Base-by-base conservation (phyloP, 2,888 invertebrate genomes). In the Eupeodes luniger region DNA sequence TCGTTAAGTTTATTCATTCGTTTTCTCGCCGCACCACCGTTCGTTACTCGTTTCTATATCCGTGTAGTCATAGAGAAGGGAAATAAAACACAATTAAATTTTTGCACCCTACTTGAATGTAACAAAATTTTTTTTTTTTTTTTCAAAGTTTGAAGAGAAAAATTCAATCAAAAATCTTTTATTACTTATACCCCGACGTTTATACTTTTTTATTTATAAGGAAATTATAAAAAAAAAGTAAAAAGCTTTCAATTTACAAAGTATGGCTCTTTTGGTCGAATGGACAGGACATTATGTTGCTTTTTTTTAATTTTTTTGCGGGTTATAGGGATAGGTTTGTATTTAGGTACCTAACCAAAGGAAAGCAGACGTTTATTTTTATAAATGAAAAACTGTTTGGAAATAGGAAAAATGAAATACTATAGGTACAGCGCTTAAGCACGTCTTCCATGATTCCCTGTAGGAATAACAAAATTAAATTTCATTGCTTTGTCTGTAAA, bases 151-250 rank as follows among this genome's bases (percentile, higher is more conserved):
- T 34, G 16, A 40, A 40, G 72, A 78, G 47, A 59, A 55, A 75
- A 86, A 77, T 47, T 79, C 79, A 79, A 86, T 82, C 86, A 70
- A 51, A 40, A 70, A 82, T 75, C 74, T 59, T 82, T 55, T 75
- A 82, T 82, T 79, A 74, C 47, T 47, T 49, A 66, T 36, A 1
- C 34, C 4, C 34, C 4, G 34, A 7, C 40, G 40, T 40, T 40
- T 40, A 40, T 40, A 40, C 9, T 40, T 40, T 40, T 40, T 40
- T 40, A 40, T 70, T 53, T 19, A n/a, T 14, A 76, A 61, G 51
- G 61, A 44, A 61, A 27, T 34, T 19, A 10, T 27, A 36, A 61
- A 14, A 76, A 59, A 49, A 59, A 49, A 77, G 19, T 19, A 19
- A 53, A 66, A 40, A 81, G 61, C 78, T 74, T 81, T 74, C 74